Conservation (phyloP, 2,888 invertebrate genomes). For the Dryobota labecula region DNA sequence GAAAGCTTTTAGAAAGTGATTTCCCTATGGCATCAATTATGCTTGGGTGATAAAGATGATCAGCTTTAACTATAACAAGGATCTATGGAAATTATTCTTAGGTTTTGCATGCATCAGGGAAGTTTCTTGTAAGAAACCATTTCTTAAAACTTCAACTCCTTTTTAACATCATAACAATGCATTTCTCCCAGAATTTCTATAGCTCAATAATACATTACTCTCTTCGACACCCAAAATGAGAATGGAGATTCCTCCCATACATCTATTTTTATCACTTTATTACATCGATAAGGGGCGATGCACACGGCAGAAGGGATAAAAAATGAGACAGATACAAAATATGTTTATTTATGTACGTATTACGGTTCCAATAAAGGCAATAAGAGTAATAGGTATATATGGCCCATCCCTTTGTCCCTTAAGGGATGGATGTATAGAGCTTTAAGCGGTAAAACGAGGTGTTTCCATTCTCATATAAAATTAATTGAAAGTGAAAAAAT, state of each 20-base stretch:
- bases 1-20: neutral
- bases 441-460: slow-evolving; percentile 37
- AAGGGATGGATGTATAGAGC: slow-evolving; percentile 23
- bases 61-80: neutral
- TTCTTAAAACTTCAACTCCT: neutral
- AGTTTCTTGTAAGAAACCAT: neutral
- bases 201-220: slow-evolving; percentile 15
- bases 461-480: neutral
- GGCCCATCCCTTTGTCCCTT: slow-evolving; percentile 37
- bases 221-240: slow-evolving; percentile 40
- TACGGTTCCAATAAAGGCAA: slow-evolving; percentile 55
- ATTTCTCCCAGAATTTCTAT: slow-evolving; percentile 7
- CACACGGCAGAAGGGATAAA: slow-evolving; percentile 38
- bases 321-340: slow-evolving; percentile 55
- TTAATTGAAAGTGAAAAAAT: neutral
- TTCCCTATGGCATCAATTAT: neutral
- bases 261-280: slow-evolving; percentile 60
- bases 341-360: slow-evolving; percentile 63
- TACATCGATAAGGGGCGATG: slow-evolving; percentile 46
- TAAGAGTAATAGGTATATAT: slow-evolving; percentile 59
- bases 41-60: neutral
- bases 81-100: neutral
- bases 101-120: neutral
- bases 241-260: slow-evolving; percentile 46
- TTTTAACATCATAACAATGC: neutral